Evolutionary conservation across 2,888 invertebrate genomes (phyloP).

Genomic region (Drosophila yooni): DNA sequence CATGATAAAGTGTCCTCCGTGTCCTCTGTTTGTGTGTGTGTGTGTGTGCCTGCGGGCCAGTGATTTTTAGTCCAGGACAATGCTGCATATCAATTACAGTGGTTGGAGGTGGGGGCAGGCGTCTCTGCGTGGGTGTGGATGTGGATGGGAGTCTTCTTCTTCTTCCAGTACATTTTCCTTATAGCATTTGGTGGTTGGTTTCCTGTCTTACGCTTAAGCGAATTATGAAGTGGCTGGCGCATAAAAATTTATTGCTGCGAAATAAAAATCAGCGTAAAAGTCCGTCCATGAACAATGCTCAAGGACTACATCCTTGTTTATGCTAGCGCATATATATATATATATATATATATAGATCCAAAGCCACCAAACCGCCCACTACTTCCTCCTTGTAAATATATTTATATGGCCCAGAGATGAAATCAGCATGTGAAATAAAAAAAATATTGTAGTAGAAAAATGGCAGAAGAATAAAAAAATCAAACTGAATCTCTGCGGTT

Average conservation of each 20-base stretch:
- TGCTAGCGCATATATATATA: slow-evolving; percentile 24
- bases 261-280: slow-evolving; percentile 82
- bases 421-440: slow-evolving; percentile 79
- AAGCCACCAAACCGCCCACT: background rate
- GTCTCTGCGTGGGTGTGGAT: background rate
- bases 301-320: slow-evolving; percentile 64
- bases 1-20: slow-evolving; percentile 71
- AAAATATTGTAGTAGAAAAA: slow-evolving; percentile 5
- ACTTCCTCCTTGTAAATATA: slow-evolving; percentile 3
- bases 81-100: slow-evolving; percentile 47
- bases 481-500: slow-evolving; percentile 68
- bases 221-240: slow-evolving; percentile 83
- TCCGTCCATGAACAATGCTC: slow-evolving; percentile 61
- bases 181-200: slow-evolving; percentile 40
- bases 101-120: slow-evolving; percentile 1
- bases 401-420: slow-evolving; percentile 58
- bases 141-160: background rate
- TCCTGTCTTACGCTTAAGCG: slow-evolving; percentile 73
- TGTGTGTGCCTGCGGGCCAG: slow-evolving; percentile 55
- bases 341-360: background rate
- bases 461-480: slow-evolving; percentile 26
- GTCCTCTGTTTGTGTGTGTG: background rate
- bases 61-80: slow-evolving; percentile 45
- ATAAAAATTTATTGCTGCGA: slow-evolving; percentile 84
- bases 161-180: background rate